Evolutionary conservation across 2,797 vertebrate genomes (phyloP).

Genomic region (Amniataba percoides): DNA sequence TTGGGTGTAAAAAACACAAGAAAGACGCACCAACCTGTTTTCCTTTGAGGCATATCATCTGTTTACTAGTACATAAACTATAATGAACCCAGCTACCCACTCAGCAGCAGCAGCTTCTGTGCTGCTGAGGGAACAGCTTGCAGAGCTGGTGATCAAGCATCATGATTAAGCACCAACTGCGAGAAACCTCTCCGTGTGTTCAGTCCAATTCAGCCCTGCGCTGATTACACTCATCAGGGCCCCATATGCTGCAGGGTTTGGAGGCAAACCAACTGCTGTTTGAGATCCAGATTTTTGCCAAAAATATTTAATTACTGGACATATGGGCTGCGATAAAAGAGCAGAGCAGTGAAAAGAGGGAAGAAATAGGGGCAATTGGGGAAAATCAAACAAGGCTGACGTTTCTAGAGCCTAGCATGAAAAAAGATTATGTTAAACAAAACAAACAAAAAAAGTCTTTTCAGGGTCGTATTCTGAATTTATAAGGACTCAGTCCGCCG

Average conservation of each 20-base stretch:
- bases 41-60: slow-evolving; percentile 66
- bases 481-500: accelerated
- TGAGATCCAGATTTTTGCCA: slow-evolving; percentile 62
- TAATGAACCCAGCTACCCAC: slow-evolving; percentile 69
- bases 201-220: slow-evolving; percentile 74
- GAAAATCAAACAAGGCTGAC: not conserved
- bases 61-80: slow-evolving; percentile 75
- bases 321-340: slow-evolving; percentile 54
- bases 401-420: not conserved
- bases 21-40: slow-evolving; percentile 44
- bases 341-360: slow-evolving; percentile 23
- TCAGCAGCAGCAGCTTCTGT: slow-evolving; percentile 61
- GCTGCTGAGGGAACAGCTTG: slow-evolving; percentile 79
- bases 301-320: slow-evolving; percentile 64
- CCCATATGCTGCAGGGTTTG: slow-evolving; percentile 72
- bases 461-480: not conserved
- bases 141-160: slow-evolving; percentile 82
- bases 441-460: not conserved
- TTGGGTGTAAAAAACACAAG: slow-evolving; percentile 22
- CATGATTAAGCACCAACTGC: slow-evolving; percentile 84
- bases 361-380: not conserved
- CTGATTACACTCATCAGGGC: slow-evolving; percentile 80
- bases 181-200: slow-evolving; percentile 78
- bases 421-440: too few species aligned
- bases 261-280: slow-evolving; percentile 65